Evolutionary conservation across 2,113 vertebrate genomes (phyloP), one percentile per base, ranked within the genome.

Genomic region (Syrrhaptes paradoxus): DNA sequence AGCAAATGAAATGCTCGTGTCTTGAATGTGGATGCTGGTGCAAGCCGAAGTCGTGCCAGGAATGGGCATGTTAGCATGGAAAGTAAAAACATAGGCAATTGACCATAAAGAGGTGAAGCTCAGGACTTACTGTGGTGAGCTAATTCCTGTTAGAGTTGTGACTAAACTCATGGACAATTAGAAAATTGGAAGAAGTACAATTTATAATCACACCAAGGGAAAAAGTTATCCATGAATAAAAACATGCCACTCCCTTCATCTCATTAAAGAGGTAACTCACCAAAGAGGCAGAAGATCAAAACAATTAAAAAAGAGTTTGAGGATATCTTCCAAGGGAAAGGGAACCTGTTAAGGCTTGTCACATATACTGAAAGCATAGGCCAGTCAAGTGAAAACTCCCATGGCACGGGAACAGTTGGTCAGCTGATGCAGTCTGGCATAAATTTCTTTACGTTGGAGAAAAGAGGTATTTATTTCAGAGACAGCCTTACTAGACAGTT

Each of bases 261-360:
- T 92, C 72, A 90, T 95, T 89, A 89, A 77, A 81, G 92, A 95
- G 20, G 83, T 74, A 92, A 84, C 55, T 95, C 86, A 90, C 51
- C 75, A 59, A 84, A 83, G 51, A 90, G 73, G 68, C 65, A 84
- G 83, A 96, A 95, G 95, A 95, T 92, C 94, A 95, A 96, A 96
- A 92, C 86, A 92, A 88, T 10, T 86, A 55, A 84, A 96, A 43
- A 93, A 93, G 75, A 63, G 71, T 92, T 86, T 63, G 59, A 92
- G 63, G 68, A 71, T 84, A 63, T 59, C 83, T 89, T 84, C 92
- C 79, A 93, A 89, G 52, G 63, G 83, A 88, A 93, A 81, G 38
- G 29, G 59, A 95, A 84, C 65, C 16, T 95, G 94, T 89, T 89
- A 51, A 81, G 59, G 48, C 95, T 94, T 93, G 96, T 86, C 18